A percentile compares a stretch with the other conserved stretches of the same genome.
These are phyloP conservation scores for Hapalemur alaotrensis DNA, from an alignment of 2,797 vertebrate species.

Conservation along the genomic window DNA sequence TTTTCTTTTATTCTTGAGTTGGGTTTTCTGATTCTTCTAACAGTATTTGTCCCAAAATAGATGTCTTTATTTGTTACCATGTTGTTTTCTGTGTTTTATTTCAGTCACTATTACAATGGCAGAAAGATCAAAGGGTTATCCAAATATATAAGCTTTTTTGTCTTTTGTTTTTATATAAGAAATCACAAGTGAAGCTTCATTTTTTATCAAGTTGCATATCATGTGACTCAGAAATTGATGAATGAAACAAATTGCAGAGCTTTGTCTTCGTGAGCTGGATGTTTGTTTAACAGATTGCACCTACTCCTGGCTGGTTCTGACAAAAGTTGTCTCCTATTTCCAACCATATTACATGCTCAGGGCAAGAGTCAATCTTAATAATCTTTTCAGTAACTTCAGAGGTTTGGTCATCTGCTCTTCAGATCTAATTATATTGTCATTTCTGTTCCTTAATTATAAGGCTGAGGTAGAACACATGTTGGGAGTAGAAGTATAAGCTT, in stretches of 20 bases:
- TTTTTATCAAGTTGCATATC: neutral
- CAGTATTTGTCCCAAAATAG: neutral
- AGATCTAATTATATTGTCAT: neutral
- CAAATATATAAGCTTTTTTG: neutral
- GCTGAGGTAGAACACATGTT: neutral
- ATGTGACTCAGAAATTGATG: neutral
- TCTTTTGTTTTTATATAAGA: neutral
- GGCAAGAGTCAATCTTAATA: neutral
- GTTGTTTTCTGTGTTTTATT: neutral
- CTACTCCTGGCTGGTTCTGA: neutral
- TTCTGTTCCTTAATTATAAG: neutral
- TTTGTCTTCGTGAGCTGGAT: neutral
- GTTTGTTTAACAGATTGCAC: neutral
- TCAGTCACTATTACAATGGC: neutral
- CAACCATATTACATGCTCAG: neutral
- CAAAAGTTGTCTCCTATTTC: neutral
- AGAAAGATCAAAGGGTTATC: neutral
- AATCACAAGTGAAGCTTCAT: neutral
- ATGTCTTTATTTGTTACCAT: neutral
- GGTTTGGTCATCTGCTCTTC: neutral
- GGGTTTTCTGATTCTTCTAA: neutral
- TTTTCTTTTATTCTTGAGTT: neutral
- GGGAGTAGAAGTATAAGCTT: neutral
- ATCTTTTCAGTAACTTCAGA: neutral
- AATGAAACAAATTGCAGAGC: neutral